phyloP scores from a whole-genome alignment of 2,888 invertebrate genomes.

The Drosophila neotestacea region DNA sequence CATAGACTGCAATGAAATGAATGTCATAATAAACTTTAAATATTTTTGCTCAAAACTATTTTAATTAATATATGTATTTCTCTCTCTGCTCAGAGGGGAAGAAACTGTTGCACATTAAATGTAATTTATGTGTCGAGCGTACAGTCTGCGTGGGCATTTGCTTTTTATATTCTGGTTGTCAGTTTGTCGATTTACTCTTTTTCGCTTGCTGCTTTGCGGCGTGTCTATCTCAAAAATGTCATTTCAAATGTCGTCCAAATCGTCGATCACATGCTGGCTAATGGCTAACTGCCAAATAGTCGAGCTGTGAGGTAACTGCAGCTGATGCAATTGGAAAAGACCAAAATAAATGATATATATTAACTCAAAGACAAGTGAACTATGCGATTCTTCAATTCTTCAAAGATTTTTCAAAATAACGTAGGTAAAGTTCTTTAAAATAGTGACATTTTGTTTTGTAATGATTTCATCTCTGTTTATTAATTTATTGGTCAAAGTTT shows the following conservation, averaged over 20 bases:
- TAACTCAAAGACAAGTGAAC: not conserved
- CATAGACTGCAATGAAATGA: constrained; percentile 82
- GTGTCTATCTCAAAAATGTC: constrained; percentile 59
- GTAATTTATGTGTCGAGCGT: constrained; percentile 46
- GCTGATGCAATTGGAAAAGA: constrained; percentile 46
- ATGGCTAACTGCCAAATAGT: constrained; percentile 50
- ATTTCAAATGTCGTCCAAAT: constrained; percentile 66
- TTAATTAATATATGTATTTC: constrained; percentile 51
- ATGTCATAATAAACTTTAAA: constrained; percentile 30
- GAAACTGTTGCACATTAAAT: constrained; percentile 36
- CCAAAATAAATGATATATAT: constrained; percentile 15
- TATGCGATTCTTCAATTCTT: not conserved
- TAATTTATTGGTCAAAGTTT: too few species aligned
- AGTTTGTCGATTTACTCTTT: not conserved
- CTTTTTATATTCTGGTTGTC: constrained; percentile 24
- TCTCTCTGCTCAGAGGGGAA: constrained; percentile 1
- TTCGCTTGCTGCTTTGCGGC: constrained; percentile 5
- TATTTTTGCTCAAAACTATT: constrained; percentile 34
- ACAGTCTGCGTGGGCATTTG: constrained; percentile 59
- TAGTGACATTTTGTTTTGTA: not conserved
- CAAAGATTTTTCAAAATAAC: not conserved
- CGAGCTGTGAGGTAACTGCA: constrained; percentile 43
- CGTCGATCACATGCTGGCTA: constrained; percentile 58
- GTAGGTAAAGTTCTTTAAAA: not conserved
- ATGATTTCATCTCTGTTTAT: not conserved